Evolutionary conservation across 2,888 invertebrate species (phyloP).

Genomic region (Andrena flavipes): DNA sequence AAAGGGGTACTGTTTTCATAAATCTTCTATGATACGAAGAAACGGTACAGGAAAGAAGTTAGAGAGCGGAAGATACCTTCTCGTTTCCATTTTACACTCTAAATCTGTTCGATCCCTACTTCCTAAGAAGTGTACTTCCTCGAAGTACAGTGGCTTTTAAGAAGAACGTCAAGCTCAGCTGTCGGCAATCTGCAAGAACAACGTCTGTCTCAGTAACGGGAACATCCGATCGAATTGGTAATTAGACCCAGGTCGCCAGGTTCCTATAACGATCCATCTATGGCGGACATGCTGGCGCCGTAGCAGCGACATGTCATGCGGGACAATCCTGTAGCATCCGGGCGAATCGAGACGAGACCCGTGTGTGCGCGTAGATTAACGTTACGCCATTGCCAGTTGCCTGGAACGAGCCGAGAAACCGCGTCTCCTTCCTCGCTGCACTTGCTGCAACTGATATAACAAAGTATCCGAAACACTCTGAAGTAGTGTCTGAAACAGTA

Average conservation of each 20-base stretch:
- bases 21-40: neutral
- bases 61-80: no score
- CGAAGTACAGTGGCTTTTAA: neutral
- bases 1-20: neutral
- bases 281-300: constrained; percentile 36
- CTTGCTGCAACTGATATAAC: neutral
- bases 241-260: constrained; percentile 66
- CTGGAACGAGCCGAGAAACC: constrained; percentile 20
- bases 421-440: neutral
- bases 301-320: constrained; percentile 51
- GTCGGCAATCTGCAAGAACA: neutral
- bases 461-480: no score
- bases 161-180: neutral
- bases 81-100: neutral
- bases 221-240: constrained; percentile 64
- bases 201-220: constrained; percentile 38
- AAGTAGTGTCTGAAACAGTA: no score
- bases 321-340: constrained; percentile 45
- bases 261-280: constrained; percentile 58
- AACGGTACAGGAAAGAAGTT: neutral
- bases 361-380: constrained; percentile 58
- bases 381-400: constrained; percentile 31
- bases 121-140: neutral
- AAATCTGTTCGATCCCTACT: no score
- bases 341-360: constrained; percentile 51